phyloP scores from a whole-genome alignment of 2,888 invertebrate genomes.

The Athalia cordata region DNA sequence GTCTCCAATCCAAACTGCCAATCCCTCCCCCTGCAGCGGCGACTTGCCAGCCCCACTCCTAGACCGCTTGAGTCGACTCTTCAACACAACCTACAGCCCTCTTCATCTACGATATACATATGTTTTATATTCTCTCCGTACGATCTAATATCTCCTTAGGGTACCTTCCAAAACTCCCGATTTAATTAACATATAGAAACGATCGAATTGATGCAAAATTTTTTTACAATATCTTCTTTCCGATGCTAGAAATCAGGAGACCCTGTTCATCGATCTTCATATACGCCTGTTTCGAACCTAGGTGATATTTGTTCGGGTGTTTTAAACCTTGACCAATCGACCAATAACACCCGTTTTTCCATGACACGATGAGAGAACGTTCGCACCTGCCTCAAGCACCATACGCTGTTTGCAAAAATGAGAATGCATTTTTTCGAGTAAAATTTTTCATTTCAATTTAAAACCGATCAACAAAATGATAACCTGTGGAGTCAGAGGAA shows the following conservation, averaged over 20 bases:
- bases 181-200: no score
- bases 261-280: slow-evolving; percentile 24
- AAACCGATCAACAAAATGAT: neutral
- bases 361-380: neutral
- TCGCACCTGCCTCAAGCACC: neutral
- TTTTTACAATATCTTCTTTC: neutral
- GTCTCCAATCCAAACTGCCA: slow-evolving; percentile 42
- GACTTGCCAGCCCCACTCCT: slow-evolving; percentile 36
- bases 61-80: slow-evolving; percentile 36
- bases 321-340: slow-evolving; percentile 34
- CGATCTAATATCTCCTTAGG: neutral
- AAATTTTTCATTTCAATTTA: no score
- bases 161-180: neutral
- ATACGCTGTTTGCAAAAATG: no score
- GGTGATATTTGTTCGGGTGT: no score
- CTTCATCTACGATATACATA: slow-evolving; percentile 39
- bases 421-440: no score
- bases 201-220: neutral
- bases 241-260: neutral
- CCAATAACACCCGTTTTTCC: slow-evolving; percentile 10
- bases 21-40: slow-evolving; percentile 35
- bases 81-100: slow-evolving; percentile 36
- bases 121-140: neutral
- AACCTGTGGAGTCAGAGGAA: neutral
- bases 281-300: no score